Percentiles rank a stretch among this genome's conserved stretches.
Conservation (phyloP, 2,113 vertebrate species). For the Polyodon spathula region DNA sequence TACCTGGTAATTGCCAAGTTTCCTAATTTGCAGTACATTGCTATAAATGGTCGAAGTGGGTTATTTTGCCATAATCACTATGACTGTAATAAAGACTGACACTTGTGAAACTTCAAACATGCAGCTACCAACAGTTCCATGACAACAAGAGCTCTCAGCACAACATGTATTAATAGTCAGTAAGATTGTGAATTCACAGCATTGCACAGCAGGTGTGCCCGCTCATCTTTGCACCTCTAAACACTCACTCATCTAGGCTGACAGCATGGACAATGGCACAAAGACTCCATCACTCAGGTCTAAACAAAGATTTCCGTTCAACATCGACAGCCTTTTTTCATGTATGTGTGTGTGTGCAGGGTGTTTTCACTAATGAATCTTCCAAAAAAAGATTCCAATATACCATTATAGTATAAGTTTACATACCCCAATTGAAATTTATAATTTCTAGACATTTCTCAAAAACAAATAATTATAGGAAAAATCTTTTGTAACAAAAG, state of each 20-base stretch:
- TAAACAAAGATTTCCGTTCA: constrained; percentile 66
- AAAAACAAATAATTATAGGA: too few relatives aligned
- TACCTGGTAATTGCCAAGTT: constrained; percentile 41
- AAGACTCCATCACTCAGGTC: constrained; percentile 48
- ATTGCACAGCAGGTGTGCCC: constrained; percentile 85
- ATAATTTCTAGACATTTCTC: too few relatives aligned
- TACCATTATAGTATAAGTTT: neutral
- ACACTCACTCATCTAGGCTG: constrained; percentile 82
- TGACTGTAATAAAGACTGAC: constrained; percentile 80
- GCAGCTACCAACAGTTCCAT: constrained; percentile 71
- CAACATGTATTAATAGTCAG: constrained; percentile 66
- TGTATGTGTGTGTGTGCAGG: constrained; percentile 31
- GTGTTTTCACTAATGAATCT: constrained; percentile 53
- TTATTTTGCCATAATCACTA: constrained; percentile 53
- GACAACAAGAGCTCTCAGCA: constrained; percentile 63
- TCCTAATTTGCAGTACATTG: constrained; percentile 32
- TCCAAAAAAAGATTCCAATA: constrained; percentile 36
- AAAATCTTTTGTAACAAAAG: too few relatives aligned
- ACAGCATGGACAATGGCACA: constrained; percentile 78
- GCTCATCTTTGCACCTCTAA: constrained; percentile 79
- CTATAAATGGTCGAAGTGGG: constrained; percentile 23
- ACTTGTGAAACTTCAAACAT: constrained; percentile 80
- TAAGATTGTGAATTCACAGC: constrained; percentile 69
- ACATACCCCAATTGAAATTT: neutral
- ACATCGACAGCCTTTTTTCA: constrained; percentile 53